Evolutionary conservation across 2,797 vertebrate genomes (phyloP).

Genomic region (Triplophysa yarkandensis): DNA sequence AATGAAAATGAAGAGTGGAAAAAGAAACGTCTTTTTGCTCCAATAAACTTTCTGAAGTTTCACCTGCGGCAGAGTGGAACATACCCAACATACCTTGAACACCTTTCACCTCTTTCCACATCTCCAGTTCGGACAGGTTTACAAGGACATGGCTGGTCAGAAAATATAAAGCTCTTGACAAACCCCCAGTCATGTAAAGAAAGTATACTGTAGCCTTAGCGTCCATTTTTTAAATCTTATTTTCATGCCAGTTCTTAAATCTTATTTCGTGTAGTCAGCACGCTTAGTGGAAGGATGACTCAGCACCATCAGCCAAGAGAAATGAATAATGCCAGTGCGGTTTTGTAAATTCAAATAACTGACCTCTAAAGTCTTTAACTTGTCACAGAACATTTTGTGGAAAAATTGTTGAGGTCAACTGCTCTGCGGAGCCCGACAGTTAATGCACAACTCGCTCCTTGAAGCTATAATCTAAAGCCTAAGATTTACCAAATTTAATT

Average conservation of each 20-base stretch:
- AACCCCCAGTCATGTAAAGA: slow-evolving; percentile 62
- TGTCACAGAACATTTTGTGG: neutral
- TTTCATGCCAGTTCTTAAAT: slow-evolving; percentile 7
- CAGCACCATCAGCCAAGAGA: slow-evolving; percentile 11
- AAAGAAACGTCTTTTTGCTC: slow-evolving; percentile 37
- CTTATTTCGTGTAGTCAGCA: slow-evolving; percentile 15
- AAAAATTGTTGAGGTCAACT: slow-evolving; percentile 38
- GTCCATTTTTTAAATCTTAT: slow-evolving; percentile 48
- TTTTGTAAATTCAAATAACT: slow-evolving; percentile 41
- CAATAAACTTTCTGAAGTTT: slow-evolving; percentile 40
- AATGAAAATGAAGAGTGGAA: slow-evolving; percentile 39
- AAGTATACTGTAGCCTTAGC: slow-evolving; percentile 52
- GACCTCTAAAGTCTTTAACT: slow-evolving; percentile 28
- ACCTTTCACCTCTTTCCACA: slow-evolving; percentile 58
- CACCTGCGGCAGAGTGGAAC: slow-evolving; percentile 52
- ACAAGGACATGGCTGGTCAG: slow-evolving; percentile 63
- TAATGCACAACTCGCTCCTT: slow-evolving; percentile 44
- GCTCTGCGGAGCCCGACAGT: slow-evolving; percentile 25
- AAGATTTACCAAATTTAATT: slow-evolving; percentile 16
- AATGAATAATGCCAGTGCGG: slow-evolving; percentile 20
- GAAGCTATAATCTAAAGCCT: slow-evolving; percentile 18
- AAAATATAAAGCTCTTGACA: slow-evolving; percentile 67
- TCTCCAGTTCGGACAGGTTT: slow-evolving; percentile 63
- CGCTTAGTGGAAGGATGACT: slow-evolving; percentile 1
- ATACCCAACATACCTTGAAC: slow-evolving; percentile 57